phyloP scores from a whole-genome alignment of 2,797 vertebrate species.

The Pseudochromis fuscus region DNA sequence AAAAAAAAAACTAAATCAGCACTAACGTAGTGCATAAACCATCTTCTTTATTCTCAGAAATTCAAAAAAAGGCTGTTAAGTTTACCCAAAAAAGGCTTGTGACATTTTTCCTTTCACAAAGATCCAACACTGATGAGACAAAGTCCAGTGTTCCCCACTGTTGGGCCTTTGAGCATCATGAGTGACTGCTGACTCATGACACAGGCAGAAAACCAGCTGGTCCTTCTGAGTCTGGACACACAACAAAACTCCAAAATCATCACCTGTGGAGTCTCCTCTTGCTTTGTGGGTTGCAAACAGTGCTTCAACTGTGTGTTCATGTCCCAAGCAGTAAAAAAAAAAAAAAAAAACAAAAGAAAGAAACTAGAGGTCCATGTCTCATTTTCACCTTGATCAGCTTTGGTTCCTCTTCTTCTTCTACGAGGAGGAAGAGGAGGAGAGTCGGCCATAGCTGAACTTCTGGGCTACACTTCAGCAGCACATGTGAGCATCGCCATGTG shows the following conservation, averaged over 20 bases:
- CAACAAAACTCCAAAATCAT: slow-evolving; percentile 16
- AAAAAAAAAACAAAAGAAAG: slow-evolving; percentile 46
- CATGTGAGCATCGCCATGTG: not conserved
- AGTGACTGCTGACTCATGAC: slow-evolving; percentile 31
- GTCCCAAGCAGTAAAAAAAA: slow-evolving; percentile 47
- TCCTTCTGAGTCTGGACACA: slow-evolving; percentile 33
- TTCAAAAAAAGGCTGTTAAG: slow-evolving; percentile 79
- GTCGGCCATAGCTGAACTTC: slow-evolving; percentile 18
- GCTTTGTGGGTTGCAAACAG: slow-evolving; percentile 32
- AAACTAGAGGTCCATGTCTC: slow-evolving; percentile 47
- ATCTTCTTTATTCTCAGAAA: slow-evolving; percentile 82
- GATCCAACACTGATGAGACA: slow-evolving; percentile 66
- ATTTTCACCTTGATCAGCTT: slow-evolving; percentile 32
- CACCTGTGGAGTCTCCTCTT: slow-evolving; percentile 29
- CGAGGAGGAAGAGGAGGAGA: slow-evolving; percentile 6
- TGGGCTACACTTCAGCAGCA: slow-evolving; percentile 28
- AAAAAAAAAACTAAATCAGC: slow-evolving; percentile 87
- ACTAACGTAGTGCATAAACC: slow-evolving; percentile 98
- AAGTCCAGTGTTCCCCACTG: slow-evolving; percentile 64
- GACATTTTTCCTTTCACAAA: slow-evolving; percentile 67
- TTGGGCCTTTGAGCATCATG: slow-evolving; percentile 60
- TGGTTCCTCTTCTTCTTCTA: slow-evolving; percentile 41
- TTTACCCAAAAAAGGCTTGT: slow-evolving; percentile 66
- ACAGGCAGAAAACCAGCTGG: slow-evolving; percentile 26
- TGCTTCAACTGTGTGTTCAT: slow-evolving; percentile 44